Conservation (phyloP, 2,797 vertebrate genomes). For the Protosalanx chinensis region DNA sequence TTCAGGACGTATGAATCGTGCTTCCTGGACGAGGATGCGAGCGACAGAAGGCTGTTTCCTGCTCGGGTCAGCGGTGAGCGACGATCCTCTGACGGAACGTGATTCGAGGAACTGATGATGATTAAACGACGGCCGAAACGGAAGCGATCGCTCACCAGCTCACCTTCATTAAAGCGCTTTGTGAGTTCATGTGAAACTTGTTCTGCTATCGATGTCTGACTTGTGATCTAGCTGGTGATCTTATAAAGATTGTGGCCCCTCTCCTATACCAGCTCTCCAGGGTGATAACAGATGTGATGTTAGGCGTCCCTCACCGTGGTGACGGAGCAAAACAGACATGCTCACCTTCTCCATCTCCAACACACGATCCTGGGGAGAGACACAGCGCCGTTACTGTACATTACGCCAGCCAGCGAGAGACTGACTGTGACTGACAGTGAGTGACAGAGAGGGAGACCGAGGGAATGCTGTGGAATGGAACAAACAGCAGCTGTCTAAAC, state of each 20-base stretch:
- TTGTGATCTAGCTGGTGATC: not conserved
- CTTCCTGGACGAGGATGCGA: too few relatives aligned
- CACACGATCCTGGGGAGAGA: slow-evolving; percentile 81
- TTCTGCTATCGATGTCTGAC: not conserved
- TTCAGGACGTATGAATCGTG: too few relatives aligned
- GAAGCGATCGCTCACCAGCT: slow-evolving; percentile 44
- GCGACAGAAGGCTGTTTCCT: too few relatives aligned
- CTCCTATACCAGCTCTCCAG: not conserved
- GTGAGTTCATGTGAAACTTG: slow-evolving; percentile 21
- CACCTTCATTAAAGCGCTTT: not conserved
- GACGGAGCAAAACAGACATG: not conserved
- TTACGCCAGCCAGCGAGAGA: not conserved
- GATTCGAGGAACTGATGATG: slow-evolving; percentile 40
- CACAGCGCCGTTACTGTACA: slow-evolving; percentile 36
- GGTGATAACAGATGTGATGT: not conserved
- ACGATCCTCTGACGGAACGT: not conserved
- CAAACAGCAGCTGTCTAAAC: slow-evolving; percentile 28
- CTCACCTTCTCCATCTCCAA: slow-evolving; percentile 87
- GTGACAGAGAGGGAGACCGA: not conserved
- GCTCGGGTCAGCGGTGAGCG: slow-evolving; percentile 20
- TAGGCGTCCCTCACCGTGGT: not conserved
- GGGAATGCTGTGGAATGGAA: not conserved
- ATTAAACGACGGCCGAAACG: slow-evolving; percentile 40
- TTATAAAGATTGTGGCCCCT: not conserved
- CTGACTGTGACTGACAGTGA: not conserved